phyloP scores from a whole-genome alignment of 1,140 invertebrate species.

The Lysiphlebus fabarum region DNA sequence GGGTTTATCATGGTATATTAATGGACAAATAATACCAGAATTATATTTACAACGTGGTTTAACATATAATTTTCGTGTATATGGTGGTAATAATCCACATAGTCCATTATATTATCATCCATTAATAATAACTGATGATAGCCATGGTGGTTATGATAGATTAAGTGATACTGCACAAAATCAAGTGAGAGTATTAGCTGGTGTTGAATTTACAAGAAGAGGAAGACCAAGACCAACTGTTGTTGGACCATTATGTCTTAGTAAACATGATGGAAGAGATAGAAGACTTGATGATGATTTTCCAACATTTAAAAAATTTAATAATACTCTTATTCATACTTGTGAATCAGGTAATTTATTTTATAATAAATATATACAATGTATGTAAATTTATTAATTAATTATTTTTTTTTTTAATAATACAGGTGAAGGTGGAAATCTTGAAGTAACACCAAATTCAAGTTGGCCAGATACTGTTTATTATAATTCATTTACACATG shows the following conservation, averaged over 20 bases:
- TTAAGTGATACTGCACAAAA: slow-evolving; percentile 53
- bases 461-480: slow-evolving; percentile 91
- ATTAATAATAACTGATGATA: slow-evolving; percentile 85
- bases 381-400: not conserved
- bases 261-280: slow-evolving; percentile 66
- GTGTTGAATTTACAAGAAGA: slow-evolving; percentile 77
- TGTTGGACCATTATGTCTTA: slow-evolving; percentile 76
- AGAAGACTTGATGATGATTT: slow-evolving; percentile 76
- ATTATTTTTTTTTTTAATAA: slow-evolving; percentile 21
- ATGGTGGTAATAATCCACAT: slow-evolving; percentile 87
- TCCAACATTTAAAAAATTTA: slow-evolving; percentile 77
- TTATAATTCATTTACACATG: slow-evolving; percentile 89
- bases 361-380: slow-evolving; percentile 18
- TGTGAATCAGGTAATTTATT: slow-evolving; percentile 62
- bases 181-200: slow-evolving; percentile 76
- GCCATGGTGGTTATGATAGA: slow-evolving; percentile 75
- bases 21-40: slow-evolving; percentile 83
- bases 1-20: slow-evolving; percentile 77
- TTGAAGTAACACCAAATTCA: slow-evolving; percentile 83
- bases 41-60: slow-evolving; percentile 81
- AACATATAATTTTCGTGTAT: slow-evolving; percentile 78
- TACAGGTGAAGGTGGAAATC: slow-evolving; percentile 63
- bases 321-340: slow-evolving; percentile 65
- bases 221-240: slow-evolving; percentile 74
- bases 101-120: slow-evolving; percentile 87